Base-by-base conservation (phyloP, 2,113 vertebrate species). In the Myiozetetes cayanensis region DNA sequence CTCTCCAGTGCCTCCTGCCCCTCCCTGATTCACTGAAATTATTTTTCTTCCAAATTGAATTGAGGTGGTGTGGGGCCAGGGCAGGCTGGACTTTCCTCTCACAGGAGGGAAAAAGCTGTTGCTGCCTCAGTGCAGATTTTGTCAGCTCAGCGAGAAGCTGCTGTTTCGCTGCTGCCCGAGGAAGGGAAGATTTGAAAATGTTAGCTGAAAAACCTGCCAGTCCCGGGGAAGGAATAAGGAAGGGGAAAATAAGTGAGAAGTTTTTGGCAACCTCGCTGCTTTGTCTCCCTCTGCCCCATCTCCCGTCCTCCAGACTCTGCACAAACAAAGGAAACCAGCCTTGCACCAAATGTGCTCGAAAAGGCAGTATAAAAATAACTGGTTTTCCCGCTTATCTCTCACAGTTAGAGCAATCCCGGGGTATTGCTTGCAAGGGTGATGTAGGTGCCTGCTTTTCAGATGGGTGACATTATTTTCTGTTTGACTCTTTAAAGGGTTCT, bases 261-360 rank as follows among this genome's bases (percentile, higher is more conserved):
- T 82, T 95, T 87, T 30, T 76, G 87, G 74, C 75, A 53, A 2
- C 53, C 43, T 66, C 3, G 0, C 52, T 80, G 82, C 77, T 91
- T 72, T 91, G 85, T 89, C 44, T 95, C 83, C 39, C 49, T 91
- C 43, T 90, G 89, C 80, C 94, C 61, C 91, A 63, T 94, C 93
- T 82, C 58, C 53, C 5, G 3, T 87, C 50, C 89, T 90, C 39
- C 85, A 47, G 67, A 87, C 76, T 95, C 58, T 71, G 65, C 74
- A 76, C 76, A 93, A 91, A 95, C 66, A 93, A 87, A 96, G 94
- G 93, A 86, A 91, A 92, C 61, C 73, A 79, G 67, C 77, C 88
- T 70, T 72, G 72, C 37, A 92, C 78, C 63, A 55, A 90, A 66
- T 72, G 76, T 72, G 93, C 84, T 86, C 14, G 2, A 21, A 92